Conservation (phyloP, 2,113 vertebrate species). For the Dissostichus mawsoni region DNA sequence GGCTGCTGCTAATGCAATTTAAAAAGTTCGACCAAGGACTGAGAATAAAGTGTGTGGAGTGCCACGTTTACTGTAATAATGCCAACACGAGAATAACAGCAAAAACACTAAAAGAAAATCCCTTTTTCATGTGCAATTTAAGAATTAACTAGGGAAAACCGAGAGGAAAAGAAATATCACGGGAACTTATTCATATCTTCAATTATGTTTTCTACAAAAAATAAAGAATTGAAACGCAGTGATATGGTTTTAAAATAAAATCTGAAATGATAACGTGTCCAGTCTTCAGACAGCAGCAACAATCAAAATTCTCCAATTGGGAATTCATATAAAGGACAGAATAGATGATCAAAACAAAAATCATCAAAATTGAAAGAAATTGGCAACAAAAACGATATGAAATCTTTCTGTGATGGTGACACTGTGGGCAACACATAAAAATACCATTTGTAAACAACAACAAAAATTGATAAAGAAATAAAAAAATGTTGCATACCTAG, state of each 20-base stretch:
- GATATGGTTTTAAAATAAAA: constrained; percentile 54
- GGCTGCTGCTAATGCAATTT: constrained; percentile 30
- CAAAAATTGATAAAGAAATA: constrained; percentile 31
- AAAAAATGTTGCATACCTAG: constrained; percentile 81
- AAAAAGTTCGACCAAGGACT: not conserved
- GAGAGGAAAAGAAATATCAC: no score
- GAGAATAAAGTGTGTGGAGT: constrained; percentile 37
- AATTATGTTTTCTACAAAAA: no score
- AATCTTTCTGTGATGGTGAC: constrained; percentile 44
- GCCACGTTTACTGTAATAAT: constrained; percentile 42
- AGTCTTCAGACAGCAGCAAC: constrained; percentile 66
- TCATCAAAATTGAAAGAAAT: constrained; percentile 41
- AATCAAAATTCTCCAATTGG: constrained; percentile 8
- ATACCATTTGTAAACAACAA: constrained; percentile 74
- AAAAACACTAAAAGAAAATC: constrained; percentile 23
- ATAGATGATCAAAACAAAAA: not conserved
- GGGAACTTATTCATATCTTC: no score
- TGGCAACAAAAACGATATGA: constrained; percentile 55
- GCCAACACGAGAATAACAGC: constrained; percentile 16
- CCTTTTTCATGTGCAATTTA: constrained; percentile 59
- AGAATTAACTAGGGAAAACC: not conserved
- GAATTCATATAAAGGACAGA: constrained; percentile 27
- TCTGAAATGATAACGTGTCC: constrained; percentile 34
- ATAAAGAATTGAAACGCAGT: constrained; percentile 4
- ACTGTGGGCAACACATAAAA: constrained; percentile 74